Evolutionary conservation across 2,113 vertebrate genomes (phyloP), one percentile per base, ranked within the genome.

Genomic region (Emberiza fucata): DNA sequence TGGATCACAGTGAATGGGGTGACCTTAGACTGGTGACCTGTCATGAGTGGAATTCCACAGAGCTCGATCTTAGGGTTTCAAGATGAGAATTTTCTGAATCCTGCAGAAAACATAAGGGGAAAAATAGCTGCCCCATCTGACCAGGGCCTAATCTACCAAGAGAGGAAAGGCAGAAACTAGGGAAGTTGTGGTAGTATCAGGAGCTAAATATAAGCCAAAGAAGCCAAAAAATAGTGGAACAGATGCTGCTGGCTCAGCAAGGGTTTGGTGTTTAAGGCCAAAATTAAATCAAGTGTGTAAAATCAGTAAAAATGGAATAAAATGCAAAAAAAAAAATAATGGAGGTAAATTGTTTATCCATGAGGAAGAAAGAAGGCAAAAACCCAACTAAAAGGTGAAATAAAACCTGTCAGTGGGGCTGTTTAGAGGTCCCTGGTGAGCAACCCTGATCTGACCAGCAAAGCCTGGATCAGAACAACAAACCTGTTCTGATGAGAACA

Each of bases 321-420:
- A 56, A 54, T 3, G 13, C 7, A 40, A 83, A 59, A 33, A 59
- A 33, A 47, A 20, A 1, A 53, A 63, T 59, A 77, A 69, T 45
- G 6, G 8, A 45, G 28, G 7, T 53, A 4, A 85, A 44, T 35
- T 75, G 25, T 39, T 48, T 47, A 35, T 44, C 14, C 27, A 51
- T n/a, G 9, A 79, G 28, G 10, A 70, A 10, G 13, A 81, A 85
- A 88, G 0, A 11, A 0, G 1, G 2, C 2, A 5, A 3, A 6
- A 19, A 63, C 1, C 2, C 42, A 27, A 42, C 13, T 42, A 15
- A 7, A 50, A 54, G 5, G 1, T 21, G 33, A 69, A 78, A 3
- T 37, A 57, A 75, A 79, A 12, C 10, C 21, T n/a, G 3, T n/a
- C 40, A 81, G 2, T 57, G 4, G 12, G 4, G 4, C 16, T 72